Evolutionary conservation across 2,797 vertebrate genomes (phyloP).

Genomic region (Dallia pectoralis): DNA sequence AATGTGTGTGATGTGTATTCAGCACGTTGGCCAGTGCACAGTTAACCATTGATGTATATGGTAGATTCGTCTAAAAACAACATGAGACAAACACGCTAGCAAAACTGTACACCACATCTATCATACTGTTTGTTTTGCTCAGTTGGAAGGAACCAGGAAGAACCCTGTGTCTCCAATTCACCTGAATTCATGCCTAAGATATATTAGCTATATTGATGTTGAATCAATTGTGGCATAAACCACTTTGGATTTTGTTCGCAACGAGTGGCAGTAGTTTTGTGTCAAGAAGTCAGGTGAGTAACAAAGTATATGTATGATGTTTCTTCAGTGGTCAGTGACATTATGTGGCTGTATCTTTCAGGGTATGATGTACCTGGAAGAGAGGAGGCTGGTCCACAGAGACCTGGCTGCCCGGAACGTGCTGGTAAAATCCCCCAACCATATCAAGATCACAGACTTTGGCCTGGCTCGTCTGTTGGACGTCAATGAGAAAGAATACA

Average conservation of each 20-base stretch:
- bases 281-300: not conserved
- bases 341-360: slow-evolving; percentile 47
- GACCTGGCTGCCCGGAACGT: slow-evolving; percentile 96
- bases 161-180: slow-evolving; percentile 18
- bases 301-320: not conserved
- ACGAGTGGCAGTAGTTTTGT: not conserved
- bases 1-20: too few relatives aligned
- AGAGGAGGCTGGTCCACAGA: slow-evolving; percentile 91
- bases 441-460: slow-evolving; percentile 99
- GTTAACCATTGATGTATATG: too few relatives aligned
- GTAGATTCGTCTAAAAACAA: too few relatives aligned
- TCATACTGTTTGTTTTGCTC: not conserved
- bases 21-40: too few relatives aligned
- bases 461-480: slow-evolving; percentile 93
- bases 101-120: not conserved
- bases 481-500: slow-evolving; percentile 97
- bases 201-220: slow-evolving; percentile 45
- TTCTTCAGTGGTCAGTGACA: not conserved
- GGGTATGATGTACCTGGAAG: slow-evolving; percentile 99
- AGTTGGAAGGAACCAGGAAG: not conserved
- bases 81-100: not conserved
- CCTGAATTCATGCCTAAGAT: slow-evolving; percentile 31
- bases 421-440: slow-evolving; percentile 96
- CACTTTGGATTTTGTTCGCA: slow-evolving; percentile 22
- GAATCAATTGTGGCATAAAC: slow-evolving; percentile 31